Base-by-base conservation (phyloP, 2,888 invertebrate species). In the Hyalella azteca region DNA sequence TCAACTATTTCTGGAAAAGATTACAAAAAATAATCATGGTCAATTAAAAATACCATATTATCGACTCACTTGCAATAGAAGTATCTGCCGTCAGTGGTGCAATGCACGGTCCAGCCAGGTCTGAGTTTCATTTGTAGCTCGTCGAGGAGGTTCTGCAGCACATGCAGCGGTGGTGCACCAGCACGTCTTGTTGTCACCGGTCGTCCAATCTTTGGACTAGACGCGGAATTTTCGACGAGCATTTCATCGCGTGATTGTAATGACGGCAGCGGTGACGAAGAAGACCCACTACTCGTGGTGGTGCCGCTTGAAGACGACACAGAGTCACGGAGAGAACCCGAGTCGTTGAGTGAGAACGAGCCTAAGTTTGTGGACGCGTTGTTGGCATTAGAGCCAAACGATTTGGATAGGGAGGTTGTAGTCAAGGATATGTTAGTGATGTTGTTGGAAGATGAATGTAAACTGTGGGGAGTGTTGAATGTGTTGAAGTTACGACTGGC, bases 11-110 rank as follows among this genome's bases (percentile, higher is more conserved):
- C n/a, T n/a, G n/a, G 45, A 11, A 45, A 45, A 45, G 11, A 15
- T 45, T 45, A 45, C 11, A 15, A 45, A 45, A 11, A 45, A 19
- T 45, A 11, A 15, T 45, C 7, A 45, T 15, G 15, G 15, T n/a
- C n/a, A n/a, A n/a, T n/a, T n/a, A n/a, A n/a, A 11, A 7, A n/a
- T 15, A 19, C 45, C 13, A 1, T 22, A 22, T 32, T 36, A 11
- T 4, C 32, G 22, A 87, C 94, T 92, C 89, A 95, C 95, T 96
- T 95, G 93, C 95, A 95, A 90, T 94, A 96, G 89, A 95, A 95
- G 82, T 94, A 91, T 86, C 95, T 91, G 84, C 94, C 94, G 87
- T 93, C 93, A 86, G 92, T 91, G 87, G 92, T 92, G 82, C 91
- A 90, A 88, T 94, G 93, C n/a, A 92, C 92, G 22, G 93, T 93